phyloP scores from a whole-genome alignment of 2,113 vertebrate species.

The Pristiophorus japonicus region DNA sequence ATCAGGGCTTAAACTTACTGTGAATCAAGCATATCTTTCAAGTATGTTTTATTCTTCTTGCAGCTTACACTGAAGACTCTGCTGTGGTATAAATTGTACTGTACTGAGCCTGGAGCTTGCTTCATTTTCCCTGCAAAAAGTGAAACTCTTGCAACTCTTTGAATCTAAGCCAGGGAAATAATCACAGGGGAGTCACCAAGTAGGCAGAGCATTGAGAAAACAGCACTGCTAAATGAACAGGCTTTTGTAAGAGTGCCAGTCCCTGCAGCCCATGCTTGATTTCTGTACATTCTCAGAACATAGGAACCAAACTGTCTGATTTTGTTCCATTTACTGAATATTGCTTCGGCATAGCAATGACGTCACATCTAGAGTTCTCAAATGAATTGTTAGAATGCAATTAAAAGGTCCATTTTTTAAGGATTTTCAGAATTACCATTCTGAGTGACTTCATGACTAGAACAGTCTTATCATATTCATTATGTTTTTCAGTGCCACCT shows the following conservation, averaged over 20 bases:
- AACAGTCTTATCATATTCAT: neutral
- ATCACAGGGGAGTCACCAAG: slow-evolving; percentile 16
- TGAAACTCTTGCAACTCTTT: neutral
- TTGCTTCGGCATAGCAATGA: too few species aligned
- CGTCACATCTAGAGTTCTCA: neutral
- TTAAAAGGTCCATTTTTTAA: neutral
- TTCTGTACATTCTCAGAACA: neutral
- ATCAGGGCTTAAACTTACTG: neutral
- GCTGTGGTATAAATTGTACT: neutral
- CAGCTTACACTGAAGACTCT: too few species aligned
- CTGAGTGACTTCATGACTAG: neutral
- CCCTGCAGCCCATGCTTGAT: neutral
- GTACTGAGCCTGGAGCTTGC: neutral
- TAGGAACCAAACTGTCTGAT: neutral
- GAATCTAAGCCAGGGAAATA: neutral
- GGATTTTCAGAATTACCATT: neutral
- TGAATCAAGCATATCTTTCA: neutral
- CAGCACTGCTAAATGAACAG: neutral
- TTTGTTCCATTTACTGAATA: neutral
- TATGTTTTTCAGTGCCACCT: neutral
- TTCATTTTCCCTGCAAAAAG: neutral
- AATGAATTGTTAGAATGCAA: neutral
- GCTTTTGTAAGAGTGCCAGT: neutral
- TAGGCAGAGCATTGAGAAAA: neutral
- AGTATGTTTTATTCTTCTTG: neutral